Conservation (phyloP, 2,113 vertebrate species). For the Cavia porcellus region DNA sequence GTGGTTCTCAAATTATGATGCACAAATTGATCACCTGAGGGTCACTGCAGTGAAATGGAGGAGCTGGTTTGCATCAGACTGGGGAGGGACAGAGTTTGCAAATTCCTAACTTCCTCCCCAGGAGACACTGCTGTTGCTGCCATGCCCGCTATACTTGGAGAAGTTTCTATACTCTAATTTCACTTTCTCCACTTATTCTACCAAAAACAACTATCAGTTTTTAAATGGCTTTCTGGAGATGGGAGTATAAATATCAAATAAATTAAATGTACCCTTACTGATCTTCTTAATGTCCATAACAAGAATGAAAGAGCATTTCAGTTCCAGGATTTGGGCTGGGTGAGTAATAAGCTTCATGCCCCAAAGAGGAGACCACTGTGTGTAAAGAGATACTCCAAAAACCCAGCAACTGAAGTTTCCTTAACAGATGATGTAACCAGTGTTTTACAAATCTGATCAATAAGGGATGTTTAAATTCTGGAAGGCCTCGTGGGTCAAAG, state of each 20-base stretch:
- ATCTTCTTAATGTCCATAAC: not conserved
- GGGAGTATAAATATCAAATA: not conserved
- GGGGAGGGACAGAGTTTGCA: not conserved
- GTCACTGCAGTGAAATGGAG: not conserved
- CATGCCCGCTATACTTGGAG: not conserved
- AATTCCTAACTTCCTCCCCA: not conserved
- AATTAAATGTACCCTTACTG: not conserved
- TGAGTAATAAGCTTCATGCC: not conserved
- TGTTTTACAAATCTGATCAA: slow-evolving; percentile 11
- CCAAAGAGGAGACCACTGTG: not conserved
- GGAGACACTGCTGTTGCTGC: not conserved
- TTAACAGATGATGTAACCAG: not conserved
- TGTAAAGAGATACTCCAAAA: not conserved
- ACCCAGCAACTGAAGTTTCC: not conserved
- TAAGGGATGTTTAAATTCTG: not conserved
- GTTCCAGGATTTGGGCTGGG: not conserved
- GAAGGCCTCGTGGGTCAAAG: not conserved
- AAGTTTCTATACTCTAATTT: not conserved
- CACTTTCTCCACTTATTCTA: slow-evolving; percentile 1
- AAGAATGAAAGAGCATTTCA: not conserved
- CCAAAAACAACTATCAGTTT: not conserved
- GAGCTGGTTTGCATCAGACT: not conserved
- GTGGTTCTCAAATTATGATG: not conserved
- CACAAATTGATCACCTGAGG: not conserved
- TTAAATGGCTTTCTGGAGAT: not conserved